Base-by-base conservation (phyloP, 2,888 invertebrate species). In the Morpho deidamia region DNA sequence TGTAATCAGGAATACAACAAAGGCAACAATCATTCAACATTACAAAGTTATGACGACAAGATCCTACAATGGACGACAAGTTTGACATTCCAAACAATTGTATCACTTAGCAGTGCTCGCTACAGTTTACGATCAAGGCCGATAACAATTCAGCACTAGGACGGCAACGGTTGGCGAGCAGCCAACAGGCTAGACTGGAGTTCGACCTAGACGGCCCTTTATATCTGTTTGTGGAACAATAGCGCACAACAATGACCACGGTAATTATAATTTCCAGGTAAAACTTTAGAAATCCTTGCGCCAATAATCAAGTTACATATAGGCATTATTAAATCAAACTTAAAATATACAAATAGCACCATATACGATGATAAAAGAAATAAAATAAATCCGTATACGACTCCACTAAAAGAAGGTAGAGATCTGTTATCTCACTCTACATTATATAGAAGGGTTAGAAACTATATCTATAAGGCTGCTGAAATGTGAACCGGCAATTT, bases 81-180 rank as follows among this genome's bases (percentile, higher is more conserved):
- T 41, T 11, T 42, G 7, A 11, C 45, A 53, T 44, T 46, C 23
- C 44, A n/a, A 35, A 49, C 34, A 45, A 34, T 41, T 34, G 44
- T 37, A 56, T 48, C 35, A n/a, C 49, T 41, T 50, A 11, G 53
- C n/a, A n/a, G n/a, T n/a, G n/a, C 44, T 47, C 54, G 51, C 53
- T 55, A 45, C 33, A 38, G 35, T 52, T 58, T 55, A 56, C 51
- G 53, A 62, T 60, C 58, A 60, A 62, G 62, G 62, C 58, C 45
- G 58, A 60, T 50, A 35, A 11, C 40, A 42, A 56, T 53, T 35
- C 53, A 53, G 51, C 50, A 50, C 53, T 53, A 56, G 23, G 40
- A 51, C 50, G 49, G 41, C 47, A 42, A 41, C 40, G 47, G 44
- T 53, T 62, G 62, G 62, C 62, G 53, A 48, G n/a, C 39, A 11